phyloP scores from a whole-genome alignment of 2,888 invertebrate species.

The Abrostola triplasia region DNA sequence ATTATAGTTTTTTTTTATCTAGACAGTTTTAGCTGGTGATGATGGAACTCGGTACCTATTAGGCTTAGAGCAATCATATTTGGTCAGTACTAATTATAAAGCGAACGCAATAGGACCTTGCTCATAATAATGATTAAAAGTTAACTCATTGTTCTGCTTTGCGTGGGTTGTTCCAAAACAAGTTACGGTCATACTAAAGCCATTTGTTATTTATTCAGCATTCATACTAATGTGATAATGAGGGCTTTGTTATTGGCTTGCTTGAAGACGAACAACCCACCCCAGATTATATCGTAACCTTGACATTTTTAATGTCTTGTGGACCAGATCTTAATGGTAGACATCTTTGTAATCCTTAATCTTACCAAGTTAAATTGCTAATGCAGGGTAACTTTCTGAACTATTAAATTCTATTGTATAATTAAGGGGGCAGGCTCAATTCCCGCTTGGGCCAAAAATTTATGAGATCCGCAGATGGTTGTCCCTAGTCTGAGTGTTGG shows the following conservation, averaged over 20 bases:
- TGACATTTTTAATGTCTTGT: neutral
- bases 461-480: too few relatives aligned
- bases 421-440: too few relatives aligned
- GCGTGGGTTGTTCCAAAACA: constrained; percentile 40
- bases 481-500: too few relatives aligned
- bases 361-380: too few relatives aligned
- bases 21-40: too few relatives aligned
- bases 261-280: constrained; percentile 5
- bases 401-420: too few relatives aligned
- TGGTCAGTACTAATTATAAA: constrained; percentile 24
- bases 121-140: constrained; percentile 43
- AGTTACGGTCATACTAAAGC: constrained; percentile 30
- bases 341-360: too few relatives aligned
- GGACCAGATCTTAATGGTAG: neutral
- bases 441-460: too few relatives aligned
- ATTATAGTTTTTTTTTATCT: too few relatives aligned
- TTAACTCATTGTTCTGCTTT: constrained; percentile 42
- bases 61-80: constrained; percentile 3
- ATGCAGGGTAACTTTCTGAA: too few relatives aligned
- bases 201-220: constrained; percentile 22
- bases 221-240: constrained; percentile 46
- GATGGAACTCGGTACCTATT: neutral
- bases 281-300: neutral
- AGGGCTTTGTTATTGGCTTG: constrained; percentile 45
- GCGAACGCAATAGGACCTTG: constrained; percentile 51